Percentiles rank a stretch among this genome's conserved stretches.
phyloP scores from a whole-genome alignment of 2,888 invertebrate species.

The Electrophaes corylata region DNA sequence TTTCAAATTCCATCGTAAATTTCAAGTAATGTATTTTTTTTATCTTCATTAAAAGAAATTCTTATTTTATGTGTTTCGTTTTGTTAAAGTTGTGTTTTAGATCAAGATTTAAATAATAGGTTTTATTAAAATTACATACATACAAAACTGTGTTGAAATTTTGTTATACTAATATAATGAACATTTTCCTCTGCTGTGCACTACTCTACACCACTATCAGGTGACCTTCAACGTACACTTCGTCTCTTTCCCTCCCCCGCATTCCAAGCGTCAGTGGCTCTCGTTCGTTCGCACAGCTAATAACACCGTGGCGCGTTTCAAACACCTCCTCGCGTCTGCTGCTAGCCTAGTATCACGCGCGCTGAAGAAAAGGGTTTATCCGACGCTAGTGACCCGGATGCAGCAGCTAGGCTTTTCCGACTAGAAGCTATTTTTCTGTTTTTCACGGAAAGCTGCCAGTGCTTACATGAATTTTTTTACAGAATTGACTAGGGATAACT shows the following conservation, averaged over 20 bases:
- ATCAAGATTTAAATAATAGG: too few relatives aligned
- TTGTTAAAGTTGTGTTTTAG: too few relatives aligned
- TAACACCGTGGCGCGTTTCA: conserved; percentile 51
- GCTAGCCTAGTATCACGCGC: conserved; percentile 82
- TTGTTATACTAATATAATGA: background rate
- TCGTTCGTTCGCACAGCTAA: conserved; percentile 61
- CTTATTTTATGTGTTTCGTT: too few relatives aligned
- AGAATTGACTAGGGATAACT: conserved; percentile 3
- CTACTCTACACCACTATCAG: conserved; percentile 71
- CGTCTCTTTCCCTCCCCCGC: conserved; percentile 64
- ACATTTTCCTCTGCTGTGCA: conserved; percentile 14
- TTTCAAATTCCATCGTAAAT: too few relatives aligned
- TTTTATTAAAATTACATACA: too few relatives aligned
- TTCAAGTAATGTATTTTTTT: too few relatives aligned
- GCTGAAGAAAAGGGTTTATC: conserved; percentile 85
- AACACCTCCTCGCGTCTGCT: conserved; percentile 67
- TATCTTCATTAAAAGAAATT: too few relatives aligned
- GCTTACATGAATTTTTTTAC: conserved; percentile 11
- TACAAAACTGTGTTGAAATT: background rate
- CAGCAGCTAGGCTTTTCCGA: conserved; percentile 78
- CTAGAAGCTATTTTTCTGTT: conserved; percentile 58
- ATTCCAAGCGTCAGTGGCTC: conserved; percentile 69
- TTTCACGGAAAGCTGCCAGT: conserved; percentile 54
- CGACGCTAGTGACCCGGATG: conserved; percentile 77
- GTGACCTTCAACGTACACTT: conserved; percentile 74